Conservation (phyloP, 2,888 invertebrate genomes). For the Aphodius granarius region DNA sequence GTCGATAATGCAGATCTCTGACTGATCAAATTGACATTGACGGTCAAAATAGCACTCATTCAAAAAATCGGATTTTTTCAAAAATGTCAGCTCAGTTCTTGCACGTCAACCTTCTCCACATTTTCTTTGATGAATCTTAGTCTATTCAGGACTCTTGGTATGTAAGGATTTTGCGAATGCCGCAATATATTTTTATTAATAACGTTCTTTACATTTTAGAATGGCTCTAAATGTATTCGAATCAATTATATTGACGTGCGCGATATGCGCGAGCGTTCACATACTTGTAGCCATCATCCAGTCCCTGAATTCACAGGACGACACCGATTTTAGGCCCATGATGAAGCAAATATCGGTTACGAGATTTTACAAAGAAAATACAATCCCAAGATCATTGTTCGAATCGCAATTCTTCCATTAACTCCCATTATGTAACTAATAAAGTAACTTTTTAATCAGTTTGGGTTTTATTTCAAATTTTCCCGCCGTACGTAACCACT, state of each 20-base stretch:
- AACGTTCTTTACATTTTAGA: background rate
- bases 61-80: background rate
- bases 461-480: background rate
- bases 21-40: too few species aligned
- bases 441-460: background rate
- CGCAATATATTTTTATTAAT: background rate
- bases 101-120: background rate
- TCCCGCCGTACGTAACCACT: background rate
- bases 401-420: slow-evolving; percentile 23
- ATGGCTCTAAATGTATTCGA: slow-evolving; percentile 40
- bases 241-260: slow-evolving; percentile 41
- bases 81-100: background rate
- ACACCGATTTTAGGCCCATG: slow-evolving; percentile 33
- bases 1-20: too few species aligned
- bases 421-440: background rate
- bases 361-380: slow-evolving; percentile 21
- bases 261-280: slow-evolving; percentile 42
- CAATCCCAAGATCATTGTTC: slow-evolving; percentile 15
- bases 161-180: background rate
- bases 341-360: slow-evolving; percentile 34
- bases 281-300: slow-evolving; percentile 38
- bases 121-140: too few species aligned
- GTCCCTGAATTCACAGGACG: slow-evolving; percentile 35
- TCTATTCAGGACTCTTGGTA: background rate
- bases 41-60: background rate